Percentiles rank a stretch among this genome's conserved stretches.
Conservation (phyloP, 2,888 invertebrate species). For the Lumbricus terrestris region DNA sequence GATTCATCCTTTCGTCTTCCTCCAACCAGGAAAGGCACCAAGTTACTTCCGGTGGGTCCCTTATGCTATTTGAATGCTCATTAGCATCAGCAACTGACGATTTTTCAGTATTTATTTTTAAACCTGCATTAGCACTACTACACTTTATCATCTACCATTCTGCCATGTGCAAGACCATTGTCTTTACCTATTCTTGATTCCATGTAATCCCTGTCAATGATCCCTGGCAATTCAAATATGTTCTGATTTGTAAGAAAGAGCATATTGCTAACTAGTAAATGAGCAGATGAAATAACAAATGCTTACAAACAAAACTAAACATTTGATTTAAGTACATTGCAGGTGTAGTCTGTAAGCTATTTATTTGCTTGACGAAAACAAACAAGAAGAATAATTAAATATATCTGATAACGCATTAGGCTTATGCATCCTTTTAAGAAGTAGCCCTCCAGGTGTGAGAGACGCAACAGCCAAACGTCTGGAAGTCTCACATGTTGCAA, state of each 20-base stretch:
- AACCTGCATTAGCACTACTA: too few relatives aligned
- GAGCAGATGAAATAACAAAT: too few relatives aligned
- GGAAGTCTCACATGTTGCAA: neutral
- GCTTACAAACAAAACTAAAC: too few relatives aligned
- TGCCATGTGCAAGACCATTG: too few relatives aligned
- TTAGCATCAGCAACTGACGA: neutral
- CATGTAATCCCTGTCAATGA: neutral
- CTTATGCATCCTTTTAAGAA: neutral
- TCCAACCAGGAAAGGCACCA: constrained; percentile 15
- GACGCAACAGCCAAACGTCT: neutral
- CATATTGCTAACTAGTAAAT: neutral
- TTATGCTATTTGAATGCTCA: neutral
- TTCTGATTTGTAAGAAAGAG: neutral
- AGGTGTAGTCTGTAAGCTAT: neutral
- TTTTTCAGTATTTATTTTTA: too few relatives aligned
- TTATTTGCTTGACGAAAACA: neutral
- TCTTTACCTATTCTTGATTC: neutral
- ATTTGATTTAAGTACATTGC: neutral
- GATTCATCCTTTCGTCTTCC: constrained; percentile 34
- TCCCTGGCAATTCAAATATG: neutral
- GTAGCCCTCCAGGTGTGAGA: neutral
- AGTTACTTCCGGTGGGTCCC: constrained; percentile 4
- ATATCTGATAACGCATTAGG: neutral
- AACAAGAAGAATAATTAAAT: neutral
- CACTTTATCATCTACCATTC: too few relatives aligned